Evolutionary conservation across 2,888 invertebrate genomes (phyloP), one percentile per base, ranked within the genome.

Genomic region (Metalampra italica): DNA sequence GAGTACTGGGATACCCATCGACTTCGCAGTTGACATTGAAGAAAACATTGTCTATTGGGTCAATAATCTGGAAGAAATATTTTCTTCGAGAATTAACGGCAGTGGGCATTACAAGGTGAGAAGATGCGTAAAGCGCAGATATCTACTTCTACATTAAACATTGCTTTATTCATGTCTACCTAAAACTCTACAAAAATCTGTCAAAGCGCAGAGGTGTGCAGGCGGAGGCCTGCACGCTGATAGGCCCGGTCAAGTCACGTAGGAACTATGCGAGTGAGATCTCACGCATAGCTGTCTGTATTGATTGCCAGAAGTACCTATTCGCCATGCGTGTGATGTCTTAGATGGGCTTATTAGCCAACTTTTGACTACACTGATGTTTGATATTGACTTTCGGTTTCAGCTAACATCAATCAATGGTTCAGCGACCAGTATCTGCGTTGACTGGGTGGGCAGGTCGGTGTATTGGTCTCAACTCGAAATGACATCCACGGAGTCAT

Each of bases 391-490:
- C 9, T 39, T 39, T 14, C 46, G n/a, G 50, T 51, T 64, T 29
- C 61, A 90, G 90, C 61, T 90, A 46, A 75, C 77, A 42, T 86
- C 90, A 13, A 86, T 86, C 29, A 90, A 88, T 53, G 86, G 82
- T 3, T 76, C 86, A 11, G 89, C 86, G 2, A 81, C 91, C 9
- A 93, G 94, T 52, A 79, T 98, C 29, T 92, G 95, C 1, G 90
- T 96, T 0, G 97, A 98, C 79, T 98, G 98, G 98, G 92, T 98
- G 40, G 93, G 94, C 44, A 91, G 97, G 44, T 92, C 93, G 42
- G 84, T 98, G 7, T 98, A 96, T 74, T 97, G 96, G 93, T 91
- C 94, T 0, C 96, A 96, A 76, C 68, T 90, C 14, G 90, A 90
- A 57, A 80, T 89, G 29, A 72, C 73, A 1, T 71, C 83, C 3